phyloP scores from a whole-genome alignment of 1,140 invertebrate species.

The Drosophila nebulosa region DNA sequence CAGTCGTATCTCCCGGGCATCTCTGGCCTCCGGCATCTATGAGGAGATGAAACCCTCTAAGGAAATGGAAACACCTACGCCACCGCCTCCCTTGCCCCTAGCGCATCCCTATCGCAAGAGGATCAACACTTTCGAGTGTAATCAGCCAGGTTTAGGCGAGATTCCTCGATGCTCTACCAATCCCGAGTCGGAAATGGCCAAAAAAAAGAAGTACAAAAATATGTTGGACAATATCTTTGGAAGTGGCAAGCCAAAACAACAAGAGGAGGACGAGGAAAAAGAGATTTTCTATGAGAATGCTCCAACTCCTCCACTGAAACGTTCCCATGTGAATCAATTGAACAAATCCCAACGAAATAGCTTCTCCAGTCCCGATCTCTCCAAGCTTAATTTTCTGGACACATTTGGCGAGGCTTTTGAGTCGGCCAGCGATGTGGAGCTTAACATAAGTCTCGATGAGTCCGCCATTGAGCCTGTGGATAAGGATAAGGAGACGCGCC shows the following conservation, averaged over 20 bases:
- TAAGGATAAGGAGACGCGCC: constrained; percentile 6
- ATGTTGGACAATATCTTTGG: constrained; percentile 73
- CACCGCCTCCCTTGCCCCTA: constrained; percentile 69
- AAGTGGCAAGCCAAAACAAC: constrained; percentile 44
- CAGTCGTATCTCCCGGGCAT: constrained; percentile 67
- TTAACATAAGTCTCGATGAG: constrained; percentile 68
- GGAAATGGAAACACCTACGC: constrained; percentile 54
- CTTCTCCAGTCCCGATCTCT: constrained; percentile 78
- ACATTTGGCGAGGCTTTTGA: constrained; percentile 53
- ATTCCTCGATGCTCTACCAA: constrained; percentile 71
- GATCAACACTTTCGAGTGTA: constrained; percentile 67
- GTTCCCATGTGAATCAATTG: constrained; percentile 15
- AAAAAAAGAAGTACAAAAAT: constrained; percentile 76
- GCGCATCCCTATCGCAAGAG: constrained; percentile 55
- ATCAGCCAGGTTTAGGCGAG: constrained; percentile 31
- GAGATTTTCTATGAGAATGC: constrained; percentile 58
- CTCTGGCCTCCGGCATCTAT: constrained; percentile 78
- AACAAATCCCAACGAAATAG: constrained; percentile 68
- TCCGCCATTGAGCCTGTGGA: constrained; percentile 42
- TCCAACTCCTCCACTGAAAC: constrained; percentile 33
- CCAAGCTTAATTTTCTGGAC: constrained; percentile 69
- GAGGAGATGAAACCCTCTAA: constrained; percentile 74
- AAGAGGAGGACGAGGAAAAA: not conserved
- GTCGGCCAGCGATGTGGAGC: constrained; percentile 35
- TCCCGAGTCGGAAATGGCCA: constrained; percentile 74